These are phyloP conservation scores for Alligator mississippiensis DNA, from an alignment of 2,113 vertebrate genomes.

Conservation along the genomic window DNA sequence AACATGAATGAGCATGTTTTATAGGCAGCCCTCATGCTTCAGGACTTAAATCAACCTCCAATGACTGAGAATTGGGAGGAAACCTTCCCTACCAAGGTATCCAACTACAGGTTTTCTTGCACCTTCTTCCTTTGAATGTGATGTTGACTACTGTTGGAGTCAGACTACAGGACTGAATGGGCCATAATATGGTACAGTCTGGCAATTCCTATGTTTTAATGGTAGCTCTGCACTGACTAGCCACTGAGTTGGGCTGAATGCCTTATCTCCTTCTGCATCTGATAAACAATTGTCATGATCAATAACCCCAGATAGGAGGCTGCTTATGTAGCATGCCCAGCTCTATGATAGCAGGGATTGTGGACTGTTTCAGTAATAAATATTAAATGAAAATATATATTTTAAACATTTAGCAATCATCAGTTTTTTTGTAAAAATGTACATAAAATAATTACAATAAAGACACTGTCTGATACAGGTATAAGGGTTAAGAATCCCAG, in stretches of 20 bases:
- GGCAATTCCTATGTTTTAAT: background rate
- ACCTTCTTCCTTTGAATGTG: accelerated
- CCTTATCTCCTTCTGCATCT: background rate
- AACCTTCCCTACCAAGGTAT: background rate
- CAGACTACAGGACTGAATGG: background rate
- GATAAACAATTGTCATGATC: background rate
- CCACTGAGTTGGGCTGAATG: background rate
- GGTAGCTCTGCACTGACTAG: background rate
- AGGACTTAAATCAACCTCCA: background rate
- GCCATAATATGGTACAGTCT: background rate
- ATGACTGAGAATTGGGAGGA: background rate
- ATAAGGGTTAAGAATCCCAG: background rate
- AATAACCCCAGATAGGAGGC: background rate
- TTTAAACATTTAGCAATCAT: background rate
- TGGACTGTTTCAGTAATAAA: background rate
- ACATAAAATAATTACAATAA: background rate
- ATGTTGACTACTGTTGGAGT: background rate
- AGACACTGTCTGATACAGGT: background rate
- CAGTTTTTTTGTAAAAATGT: background rate
- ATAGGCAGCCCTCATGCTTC: background rate
- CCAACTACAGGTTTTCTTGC: background rate
- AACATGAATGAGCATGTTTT: too few relatives aligned
- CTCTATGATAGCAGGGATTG: background rate
- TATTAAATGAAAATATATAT: background rate
- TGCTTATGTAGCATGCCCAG: background rate